Percentiles rank a stretch among this genome's conserved stretches.
Evolutionary conservation across 2,113 vertebrate species (phyloP).

Genomic region (Bungarus multicinctus): DNA sequence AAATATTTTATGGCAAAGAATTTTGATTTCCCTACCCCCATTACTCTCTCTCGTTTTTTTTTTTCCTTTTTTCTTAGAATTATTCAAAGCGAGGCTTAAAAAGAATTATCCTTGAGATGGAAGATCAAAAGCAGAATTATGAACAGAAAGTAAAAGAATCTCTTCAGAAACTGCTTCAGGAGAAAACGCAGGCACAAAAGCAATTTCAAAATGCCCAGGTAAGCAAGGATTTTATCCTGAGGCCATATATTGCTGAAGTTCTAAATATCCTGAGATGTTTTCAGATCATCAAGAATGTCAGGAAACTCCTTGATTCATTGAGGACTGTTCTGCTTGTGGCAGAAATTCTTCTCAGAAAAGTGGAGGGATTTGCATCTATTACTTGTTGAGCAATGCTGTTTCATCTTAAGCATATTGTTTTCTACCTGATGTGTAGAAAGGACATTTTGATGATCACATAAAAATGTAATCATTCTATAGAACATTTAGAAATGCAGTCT

Average conservation of each 20-base stretch:
- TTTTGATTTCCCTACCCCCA: background rate
- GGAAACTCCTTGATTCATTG: background rate
- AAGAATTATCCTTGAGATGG: constrained; percentile 85
- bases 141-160: constrained; percentile 83
- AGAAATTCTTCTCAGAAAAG: background rate
- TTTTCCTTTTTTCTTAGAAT: constrained; percentile 59
- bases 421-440: background rate
- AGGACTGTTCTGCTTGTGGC: background rate
- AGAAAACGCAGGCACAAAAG: constrained; percentile 77
- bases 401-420: background rate
- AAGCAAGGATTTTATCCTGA: background rate
- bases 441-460: background rate
- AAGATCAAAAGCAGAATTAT: constrained; percentile 84
- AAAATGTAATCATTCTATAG: background rate
- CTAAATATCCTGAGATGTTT: background rate
- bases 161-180: constrained; percentile 82
- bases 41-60: background rate
- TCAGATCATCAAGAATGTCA: background rate
- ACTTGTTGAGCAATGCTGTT: background rate
- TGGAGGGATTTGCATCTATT: background rate
- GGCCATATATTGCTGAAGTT: background rate
- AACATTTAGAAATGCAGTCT: background rate
- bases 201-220: constrained; percentile 83
- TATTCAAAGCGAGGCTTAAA: constrained; percentile 78
- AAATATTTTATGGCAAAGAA: background rate